These are phyloP conservation scores for Chelidonichthys spinosus DNA, from an alignment of 2,797 vertebrate genomes.

Conservation along the genomic window DNA sequence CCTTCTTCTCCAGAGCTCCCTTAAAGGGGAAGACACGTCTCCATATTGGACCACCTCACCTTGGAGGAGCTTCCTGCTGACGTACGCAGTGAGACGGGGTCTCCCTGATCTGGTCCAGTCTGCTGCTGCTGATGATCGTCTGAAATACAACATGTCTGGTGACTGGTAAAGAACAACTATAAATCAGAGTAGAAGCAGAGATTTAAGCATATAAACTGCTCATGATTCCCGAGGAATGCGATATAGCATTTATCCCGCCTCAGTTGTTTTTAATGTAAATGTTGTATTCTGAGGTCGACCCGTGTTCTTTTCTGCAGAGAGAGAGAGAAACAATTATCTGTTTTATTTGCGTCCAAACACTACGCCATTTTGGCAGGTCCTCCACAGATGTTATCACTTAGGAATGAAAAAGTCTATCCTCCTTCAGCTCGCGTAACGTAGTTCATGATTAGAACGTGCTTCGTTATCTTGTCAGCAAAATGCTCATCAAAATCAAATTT, in stretches of 20 bases:
- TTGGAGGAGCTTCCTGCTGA: conserved; percentile 7
- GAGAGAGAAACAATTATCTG: conserved; percentile 11
- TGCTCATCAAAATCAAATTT: conserved; percentile 13
- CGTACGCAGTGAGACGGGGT: neutral
- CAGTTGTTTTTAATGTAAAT: conserved; percentile 23
- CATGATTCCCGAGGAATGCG: neutral
- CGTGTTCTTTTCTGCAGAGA: conserved; percentile 20
- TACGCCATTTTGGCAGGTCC: conserved; percentile 13
- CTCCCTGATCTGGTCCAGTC: neutral
- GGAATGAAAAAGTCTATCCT: conserved; percentile 37
- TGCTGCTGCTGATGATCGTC: too few relatives aligned
- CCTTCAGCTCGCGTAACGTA: conserved; percentile 26
- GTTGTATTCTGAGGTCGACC: conserved; percentile 8
- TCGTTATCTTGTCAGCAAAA: conserved; percentile 30
- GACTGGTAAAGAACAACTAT: neutral
- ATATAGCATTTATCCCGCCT: conserved; percentile 14
- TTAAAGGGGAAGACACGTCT: neutral
- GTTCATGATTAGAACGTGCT: conserved; percentile 34
- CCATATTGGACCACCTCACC: neutral
- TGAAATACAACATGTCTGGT: neutral
- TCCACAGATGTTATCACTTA: conserved; percentile 53
- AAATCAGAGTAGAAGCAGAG: neutral
- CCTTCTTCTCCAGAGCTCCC: conserved; percentile 6
- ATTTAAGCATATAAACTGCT: neutral
- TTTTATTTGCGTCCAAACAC: conserved; percentile 49